These are phyloP conservation scores for Podargus strigoides DNA, from an alignment of 2,797 vertebrate species.

Conservation along the genomic window DNA sequence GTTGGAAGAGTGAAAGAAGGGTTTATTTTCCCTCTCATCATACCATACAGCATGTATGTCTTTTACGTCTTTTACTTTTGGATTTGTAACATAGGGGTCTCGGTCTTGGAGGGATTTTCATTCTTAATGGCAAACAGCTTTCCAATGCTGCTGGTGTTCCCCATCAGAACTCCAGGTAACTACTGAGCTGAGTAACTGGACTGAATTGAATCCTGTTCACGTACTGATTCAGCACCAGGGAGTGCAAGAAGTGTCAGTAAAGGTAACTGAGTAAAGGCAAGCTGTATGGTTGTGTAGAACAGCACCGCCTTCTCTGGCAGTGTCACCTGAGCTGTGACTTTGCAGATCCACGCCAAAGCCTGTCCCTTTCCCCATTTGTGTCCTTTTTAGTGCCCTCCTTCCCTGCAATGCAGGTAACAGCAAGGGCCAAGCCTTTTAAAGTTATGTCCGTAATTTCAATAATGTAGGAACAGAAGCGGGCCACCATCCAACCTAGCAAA, in stretches of 20 bases:
- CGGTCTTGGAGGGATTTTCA: fast-evolving
- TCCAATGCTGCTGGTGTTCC: background rate
- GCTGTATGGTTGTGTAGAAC: fast-evolving
- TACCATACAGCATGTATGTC: fast-evolving
- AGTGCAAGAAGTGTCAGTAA: background rate
- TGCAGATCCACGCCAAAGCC: background rate
- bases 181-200: background rate
- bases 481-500: background rate
- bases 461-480: background rate
- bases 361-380: background rate
- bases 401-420: background rate
- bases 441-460: background rate
- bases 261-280: background rate
- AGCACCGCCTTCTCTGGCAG: background rate
- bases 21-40: background rate
- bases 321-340: background rate
- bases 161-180: background rate
- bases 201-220: background rate
- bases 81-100: background rate
- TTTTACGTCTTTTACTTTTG: background rate
- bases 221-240: background rate
- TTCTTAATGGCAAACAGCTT: background rate
- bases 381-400: background rate
- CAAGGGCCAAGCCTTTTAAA: background rate
- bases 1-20: background rate